A percentile compares a stretch with the other conserved stretches of the same genome.
These are phyloP conservation scores for Catostylus mosaicus DNA, from an alignment of 30 jellyfish, hydroid and myxozoan genomes.

Conservation along the genomic window DNA sequence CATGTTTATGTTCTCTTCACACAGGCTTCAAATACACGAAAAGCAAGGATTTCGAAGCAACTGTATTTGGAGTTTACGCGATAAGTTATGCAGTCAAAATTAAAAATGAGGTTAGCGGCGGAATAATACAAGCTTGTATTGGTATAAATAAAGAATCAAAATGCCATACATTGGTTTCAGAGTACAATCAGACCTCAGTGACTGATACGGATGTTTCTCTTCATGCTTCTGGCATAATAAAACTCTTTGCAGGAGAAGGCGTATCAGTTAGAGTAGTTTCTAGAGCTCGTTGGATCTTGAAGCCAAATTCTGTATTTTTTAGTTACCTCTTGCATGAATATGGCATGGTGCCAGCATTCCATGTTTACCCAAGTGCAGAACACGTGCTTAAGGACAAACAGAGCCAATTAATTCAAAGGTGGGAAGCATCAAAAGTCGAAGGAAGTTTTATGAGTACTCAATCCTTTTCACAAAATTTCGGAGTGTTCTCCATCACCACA, in stretches of 20 bases:
- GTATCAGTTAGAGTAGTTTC: slow-evolving; percentile 19
- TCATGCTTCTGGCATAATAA: slow-evolving; percentile 52
- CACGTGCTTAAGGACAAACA: neutral
- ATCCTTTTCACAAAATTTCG: slow-evolving; percentile 38
- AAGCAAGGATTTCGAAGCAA: slow-evolving; percentile 10
- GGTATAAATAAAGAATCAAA: neutral
- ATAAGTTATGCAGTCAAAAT: slow-evolving; percentile 31
- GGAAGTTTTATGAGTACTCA: slow-evolving; percentile 46
- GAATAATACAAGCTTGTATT: slow-evolving; percentile 28
- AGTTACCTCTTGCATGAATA: slow-evolving; percentile 24
- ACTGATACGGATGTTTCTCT: slow-evolving; percentile 2
- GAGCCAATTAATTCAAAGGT: slow-evolving; percentile 20
- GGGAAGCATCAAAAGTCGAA: slow-evolving; percentile 23
- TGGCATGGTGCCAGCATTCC: slow-evolving; percentile 29
- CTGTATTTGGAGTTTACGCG: slow-evolving; percentile 24
- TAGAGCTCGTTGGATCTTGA: slow-evolving; percentile 14
- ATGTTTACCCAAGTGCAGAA: slow-evolving; percentile 28
- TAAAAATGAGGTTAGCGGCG: neutral
- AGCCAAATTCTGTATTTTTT: slow-evolving; percentile 6
- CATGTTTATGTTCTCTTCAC: neutral
- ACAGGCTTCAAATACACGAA: neutral
- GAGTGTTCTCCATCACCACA: slow-evolving; percentile 44
- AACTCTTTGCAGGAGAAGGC: slow-evolving; percentile 25
- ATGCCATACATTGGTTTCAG: slow-evolving; percentile 51
- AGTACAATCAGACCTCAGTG: slow-evolving; percentile 19